A percentile compares a stretch with the other conserved stretches of the same genome.
These are phyloP conservation scores for Gallinago paraguaiae DNA, from an alignment of 2,113 vertebrate species.

Conservation along the genomic window DNA sequence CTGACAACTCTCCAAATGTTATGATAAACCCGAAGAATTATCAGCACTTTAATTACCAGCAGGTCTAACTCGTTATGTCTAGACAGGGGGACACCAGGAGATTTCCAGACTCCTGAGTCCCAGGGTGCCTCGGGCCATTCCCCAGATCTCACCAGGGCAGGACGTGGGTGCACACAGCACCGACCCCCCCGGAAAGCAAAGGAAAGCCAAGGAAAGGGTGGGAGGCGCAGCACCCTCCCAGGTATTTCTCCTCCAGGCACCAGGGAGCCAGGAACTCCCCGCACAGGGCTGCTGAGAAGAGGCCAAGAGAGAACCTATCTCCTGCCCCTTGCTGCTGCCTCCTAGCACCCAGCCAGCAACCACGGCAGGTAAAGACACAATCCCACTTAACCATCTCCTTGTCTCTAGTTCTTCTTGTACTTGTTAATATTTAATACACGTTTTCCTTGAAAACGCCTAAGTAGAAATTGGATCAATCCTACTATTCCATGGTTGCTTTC, in stretches of 20 bases:
- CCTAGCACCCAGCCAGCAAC: not conserved
- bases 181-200: not conserved
- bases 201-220: not conserved
- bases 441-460: not conserved
- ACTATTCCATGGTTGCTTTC: not conserved
- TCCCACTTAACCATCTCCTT: not conserved
- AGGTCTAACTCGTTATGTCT: constrained; percentile 30
- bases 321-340: not conserved
- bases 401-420: not conserved
- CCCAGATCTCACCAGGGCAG: not conserved
- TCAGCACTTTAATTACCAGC: not conserved
- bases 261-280: not conserved
- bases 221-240: not conserved
- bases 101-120: not conserved
- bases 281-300: not conserved
- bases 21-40: constrained; percentile 1
- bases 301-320: too few relatives aligned
- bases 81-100: constrained; percentile 1
- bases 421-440: not conserved
- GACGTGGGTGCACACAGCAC: not conserved
- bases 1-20: not conserved
- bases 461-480: not conserved
- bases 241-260: not conserved
- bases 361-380: not conserved
- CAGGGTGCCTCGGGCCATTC: not conserved